Base-by-base conservation (phyloP, 2,888 invertebrate genomes). In the Tetheella fluctuosa region DNA sequence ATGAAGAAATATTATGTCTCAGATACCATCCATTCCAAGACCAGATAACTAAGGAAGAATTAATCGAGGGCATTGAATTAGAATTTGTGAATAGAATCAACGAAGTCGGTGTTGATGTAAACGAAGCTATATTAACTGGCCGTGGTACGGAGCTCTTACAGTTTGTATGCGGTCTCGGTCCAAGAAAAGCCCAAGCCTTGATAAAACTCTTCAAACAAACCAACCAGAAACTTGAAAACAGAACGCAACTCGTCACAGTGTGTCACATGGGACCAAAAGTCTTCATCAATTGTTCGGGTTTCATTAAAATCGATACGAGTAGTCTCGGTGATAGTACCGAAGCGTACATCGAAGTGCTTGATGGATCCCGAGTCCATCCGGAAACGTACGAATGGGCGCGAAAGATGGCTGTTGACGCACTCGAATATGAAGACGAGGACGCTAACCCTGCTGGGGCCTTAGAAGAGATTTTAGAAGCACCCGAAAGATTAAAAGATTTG, bases 381-480 rank as follows among this genome's bases (percentile, higher is more conserved):
- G 99, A 99, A 92, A 98, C 99, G 0, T 99, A 99, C 86, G 99
- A 99, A 82, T 99, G 99, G 99, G 99, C 99, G 0, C 94, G 99
- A 52, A 99, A 99, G 91, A 99, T 99, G 99, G 99, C 99, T 0
- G 99, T 99, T 0, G 99, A 99, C 88, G 99, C 99, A 0, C 91
- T 99, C 55, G 99, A 99, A 78, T 99, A 99, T 76, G 99, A 99
- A 80, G 99, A 99, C 79, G 98, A 98, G 83, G 98, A 98, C 72
- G 97, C 97, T 0, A 98, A 99, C 89, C 99, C 99, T 0, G 99
- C 99, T 0, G 98, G 98, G 0, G 99, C 99, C 15, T 91, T 99
- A 28, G 99, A 99, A 87, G 99, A 99, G 87, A 99, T 99, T 79
- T 93, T 99, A 0, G 98, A 99, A 86, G 96, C 98, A 10, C 99